A percentile compares a stretch with the other conserved stretches of the same genome.
Evolutionary conservation across 2,797 vertebrate species (phyloP).

Genomic region (Peromyscus attwateri): DNA sequence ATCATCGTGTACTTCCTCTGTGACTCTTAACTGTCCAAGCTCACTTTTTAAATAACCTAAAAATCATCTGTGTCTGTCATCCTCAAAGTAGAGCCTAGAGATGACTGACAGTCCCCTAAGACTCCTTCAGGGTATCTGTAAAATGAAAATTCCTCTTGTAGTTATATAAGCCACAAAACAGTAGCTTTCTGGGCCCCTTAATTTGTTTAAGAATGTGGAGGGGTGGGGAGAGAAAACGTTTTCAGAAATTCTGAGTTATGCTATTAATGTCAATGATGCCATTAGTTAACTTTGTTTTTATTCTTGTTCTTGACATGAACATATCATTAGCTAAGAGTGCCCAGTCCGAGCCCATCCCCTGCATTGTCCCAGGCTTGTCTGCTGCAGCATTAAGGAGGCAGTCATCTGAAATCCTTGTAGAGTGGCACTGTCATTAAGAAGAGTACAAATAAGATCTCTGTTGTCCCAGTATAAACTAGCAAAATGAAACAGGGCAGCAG

Average conservation of each 20-base stretch:
- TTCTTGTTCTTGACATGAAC: conserved; percentile 34
- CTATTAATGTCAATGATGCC: conserved; percentile 12
- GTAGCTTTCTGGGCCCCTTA: conserved; percentile 6
- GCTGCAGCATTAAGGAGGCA: not conserved
- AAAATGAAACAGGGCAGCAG: conserved; percentile 51
- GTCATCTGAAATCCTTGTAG: conserved; percentile 33
- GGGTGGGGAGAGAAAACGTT: not conserved
- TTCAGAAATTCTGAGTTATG: not conserved
- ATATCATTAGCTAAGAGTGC: conserved; percentile 39
- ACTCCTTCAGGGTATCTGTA: not conserved
- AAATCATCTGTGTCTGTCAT: not conserved
- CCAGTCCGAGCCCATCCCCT: not conserved
- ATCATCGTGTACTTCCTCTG: conserved; percentile 22
- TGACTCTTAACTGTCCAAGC: conserved; percentile 38
- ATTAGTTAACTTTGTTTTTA: conserved; percentile 39
- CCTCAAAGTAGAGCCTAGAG: conserved; percentile 52
- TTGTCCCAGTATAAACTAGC: conserved; percentile 6
- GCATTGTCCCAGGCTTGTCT: conserved; percentile 27
- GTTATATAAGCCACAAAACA: conserved; percentile 37
- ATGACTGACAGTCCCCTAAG: not conserved
- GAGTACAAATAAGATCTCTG: conserved; percentile 46
- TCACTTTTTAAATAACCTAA: conserved; percentile 65
- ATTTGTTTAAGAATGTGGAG: conserved; percentile 50
- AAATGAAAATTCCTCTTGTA: conserved; percentile 57
- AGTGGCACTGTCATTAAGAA: conserved; percentile 24